Evolutionary conservation across 2,888 invertebrate genomes (phyloP), one percentile per base, ranked within the genome.

Genomic region (Plutella xylostella): DNA sequence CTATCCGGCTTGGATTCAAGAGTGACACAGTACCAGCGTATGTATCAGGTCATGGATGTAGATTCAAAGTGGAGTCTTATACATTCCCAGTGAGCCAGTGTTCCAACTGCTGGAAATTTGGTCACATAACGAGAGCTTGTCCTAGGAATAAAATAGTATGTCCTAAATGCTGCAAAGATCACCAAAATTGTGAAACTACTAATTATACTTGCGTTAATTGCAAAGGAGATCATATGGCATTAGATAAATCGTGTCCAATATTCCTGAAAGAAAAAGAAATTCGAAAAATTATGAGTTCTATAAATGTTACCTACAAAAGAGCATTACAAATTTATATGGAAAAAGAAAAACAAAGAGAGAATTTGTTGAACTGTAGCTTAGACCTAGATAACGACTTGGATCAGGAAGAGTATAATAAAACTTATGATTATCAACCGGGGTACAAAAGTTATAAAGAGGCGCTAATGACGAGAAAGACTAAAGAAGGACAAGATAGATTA

Each of bases 21-120:
- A n/a, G 37, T 12, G 11, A 19, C 9, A 19, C 37, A 11, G 2
- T 37, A 18, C 37, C 37, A 2, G 7, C 19, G 6, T n/a, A 25
- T 25, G 15, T 39, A 14, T 25, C 22, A 6, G 21, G 9, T 17
- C 25, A n/a, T 11, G 21, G 21, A 5, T n/a, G n/a, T 14, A 14
- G 39, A 17, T 9, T 39, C 14, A 39, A 25, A 12, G 39, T 37
- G 7, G 37, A 37, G 4, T 11, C 50, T 0, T 55, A 53, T 22
- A 43, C 47, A 3, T 54, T 54, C 18, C 52, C 54, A 0, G 53
- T 54, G 1, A 52, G 52, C 0, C 54, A 55, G 31, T 56, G 52
- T 30, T 52, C 52, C 1, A 35, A 40, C 7, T 56, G 53, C 17
- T 55, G 54, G 9, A 19, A 41, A 20, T 51, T 47, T 34, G 53